These are phyloP conservation scores for Heterotilapia buettikoferi DNA, from an alignment of 2,113 vertebrate species.

Conservation along the genomic window DNA sequence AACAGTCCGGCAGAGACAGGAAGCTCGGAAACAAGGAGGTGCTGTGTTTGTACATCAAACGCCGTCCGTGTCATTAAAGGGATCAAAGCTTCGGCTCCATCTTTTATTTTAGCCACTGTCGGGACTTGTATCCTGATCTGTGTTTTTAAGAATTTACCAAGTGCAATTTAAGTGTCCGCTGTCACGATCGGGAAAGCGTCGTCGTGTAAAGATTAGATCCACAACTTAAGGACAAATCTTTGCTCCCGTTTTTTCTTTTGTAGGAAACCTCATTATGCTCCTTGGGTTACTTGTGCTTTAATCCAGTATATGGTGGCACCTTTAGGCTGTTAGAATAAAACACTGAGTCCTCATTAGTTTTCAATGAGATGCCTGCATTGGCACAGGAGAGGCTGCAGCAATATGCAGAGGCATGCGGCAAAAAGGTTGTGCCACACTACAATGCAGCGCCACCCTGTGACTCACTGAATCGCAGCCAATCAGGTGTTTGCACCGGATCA, in stretches of 20 bases:
- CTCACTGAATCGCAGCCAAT: neutral
- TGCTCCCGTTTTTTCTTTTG: neutral
- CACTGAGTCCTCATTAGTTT: neutral
- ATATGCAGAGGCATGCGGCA: neutral
- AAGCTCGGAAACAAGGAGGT: constrained; percentile 19
- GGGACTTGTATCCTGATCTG: neutral
- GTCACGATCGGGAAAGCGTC: neutral
- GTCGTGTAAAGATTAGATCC: neutral
- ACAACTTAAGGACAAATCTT: neutral
- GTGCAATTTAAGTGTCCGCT: neutral
- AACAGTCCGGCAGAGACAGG: constrained; percentile 4
- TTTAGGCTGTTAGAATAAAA: neutral
- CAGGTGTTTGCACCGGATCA: neutral
- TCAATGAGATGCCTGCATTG: neutral
- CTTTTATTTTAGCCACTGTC: neutral
- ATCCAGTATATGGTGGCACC: neutral
- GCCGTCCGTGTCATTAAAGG: neutral
- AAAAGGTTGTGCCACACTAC: neutral
- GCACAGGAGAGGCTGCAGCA: neutral
- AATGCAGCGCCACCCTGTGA: neutral
- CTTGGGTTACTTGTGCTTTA: neutral
- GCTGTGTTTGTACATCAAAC: constrained; percentile 26
- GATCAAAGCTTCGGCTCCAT: constrained; percentile 18
- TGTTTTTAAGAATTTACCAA: neutral
- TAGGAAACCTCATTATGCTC: neutral